These are phyloP conservation scores for Odontamblyopus rebecca DNA, from an alignment of 2,797 vertebrate species.

Conservation along the genomic window DNA sequence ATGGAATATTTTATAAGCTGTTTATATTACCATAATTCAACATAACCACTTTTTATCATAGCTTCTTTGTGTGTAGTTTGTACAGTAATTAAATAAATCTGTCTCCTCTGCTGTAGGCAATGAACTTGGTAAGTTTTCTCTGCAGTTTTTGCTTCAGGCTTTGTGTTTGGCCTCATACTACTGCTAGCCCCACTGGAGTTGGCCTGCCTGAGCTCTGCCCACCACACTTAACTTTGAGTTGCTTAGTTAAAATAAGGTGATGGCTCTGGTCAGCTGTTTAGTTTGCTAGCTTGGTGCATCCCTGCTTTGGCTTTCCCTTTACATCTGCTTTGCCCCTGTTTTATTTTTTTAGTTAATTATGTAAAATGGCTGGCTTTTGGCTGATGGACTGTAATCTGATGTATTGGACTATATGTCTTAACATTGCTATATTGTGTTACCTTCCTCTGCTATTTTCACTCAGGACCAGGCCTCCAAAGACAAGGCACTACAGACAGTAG, in stretches of 20 bases:
- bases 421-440: constrained; percentile 17
- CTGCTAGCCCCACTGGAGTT: constrained; percentile 50
- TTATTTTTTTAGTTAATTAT: constrained; percentile 47
- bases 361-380: constrained; percentile 61
- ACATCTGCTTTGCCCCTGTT: constrained; percentile 60
- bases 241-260: constrained; percentile 63
- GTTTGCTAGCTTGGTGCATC: constrained; percentile 50
- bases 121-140: constrained; percentile 84
- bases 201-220: constrained; percentile 54
- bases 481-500: constrained; percentile 95
- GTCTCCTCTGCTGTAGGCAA: constrained; percentile 80
- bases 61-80: constrained; percentile 26
- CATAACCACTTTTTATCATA: not conserved
- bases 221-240: constrained; percentile 55
- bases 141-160: constrained; percentile 73
- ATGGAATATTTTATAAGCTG: not conserved
- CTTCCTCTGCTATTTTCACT: constrained; percentile 19
- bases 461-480: constrained; percentile 97
- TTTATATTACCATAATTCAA: not conserved
- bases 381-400: constrained; percentile 29
- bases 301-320: constrained; percentile 56
- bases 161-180: constrained; percentile 67
- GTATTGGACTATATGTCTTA: constrained; percentile 5
- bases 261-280: constrained; percentile 55
- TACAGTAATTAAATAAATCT: constrained; percentile 69